phyloP scores from a whole-genome alignment of 2,888 invertebrate species.

The Dynastes hyllus region DNA sequence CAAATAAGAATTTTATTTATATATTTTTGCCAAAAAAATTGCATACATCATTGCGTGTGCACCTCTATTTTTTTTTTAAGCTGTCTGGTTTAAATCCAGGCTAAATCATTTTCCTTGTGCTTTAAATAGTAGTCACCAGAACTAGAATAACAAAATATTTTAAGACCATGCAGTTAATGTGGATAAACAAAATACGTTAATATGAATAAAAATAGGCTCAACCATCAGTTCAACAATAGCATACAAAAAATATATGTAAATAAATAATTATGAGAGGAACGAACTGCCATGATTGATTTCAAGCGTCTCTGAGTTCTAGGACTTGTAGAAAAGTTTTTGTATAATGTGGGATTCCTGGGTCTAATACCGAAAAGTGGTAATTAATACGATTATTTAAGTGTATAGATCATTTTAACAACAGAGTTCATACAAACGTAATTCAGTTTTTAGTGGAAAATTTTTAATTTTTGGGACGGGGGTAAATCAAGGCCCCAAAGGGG shows the following conservation, averaged over 20 bases:
- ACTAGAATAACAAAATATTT: constrained; percentile 47
- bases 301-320: constrained; percentile 67
- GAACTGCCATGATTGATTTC: constrained; percentile 72
- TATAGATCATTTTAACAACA: constrained; percentile 56
- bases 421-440: constrained; percentile 60
- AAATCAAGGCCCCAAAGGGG: too few species aligned
- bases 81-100: constrained; percentile 38
- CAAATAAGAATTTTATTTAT: too few species aligned
- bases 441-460: constrained; percentile 61
- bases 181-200: constrained; percentile 36
- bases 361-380: constrained; percentile 67
- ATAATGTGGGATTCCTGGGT: constrained; percentile 68
- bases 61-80: too few species aligned
- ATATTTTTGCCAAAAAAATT: too few species aligned
- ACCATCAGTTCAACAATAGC: constrained; percentile 1
- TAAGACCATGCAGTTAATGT: constrained; percentile 35
- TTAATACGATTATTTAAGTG: constrained; percentile 59
- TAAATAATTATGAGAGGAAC: constrained; percentile 52
- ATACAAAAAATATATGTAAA: constrained; percentile 49
- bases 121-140: constrained; percentile 45
- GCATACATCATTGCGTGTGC: too few species aligned
- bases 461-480: too few species aligned
- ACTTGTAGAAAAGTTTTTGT: constrained; percentile 65
- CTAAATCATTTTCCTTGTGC: constrained; percentile 41
- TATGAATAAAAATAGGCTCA: constrained; percentile 14